Evolutionary conservation across 2,888 invertebrate species (phyloP).

Genomic region (Alloscopus bannaensis): DNA sequence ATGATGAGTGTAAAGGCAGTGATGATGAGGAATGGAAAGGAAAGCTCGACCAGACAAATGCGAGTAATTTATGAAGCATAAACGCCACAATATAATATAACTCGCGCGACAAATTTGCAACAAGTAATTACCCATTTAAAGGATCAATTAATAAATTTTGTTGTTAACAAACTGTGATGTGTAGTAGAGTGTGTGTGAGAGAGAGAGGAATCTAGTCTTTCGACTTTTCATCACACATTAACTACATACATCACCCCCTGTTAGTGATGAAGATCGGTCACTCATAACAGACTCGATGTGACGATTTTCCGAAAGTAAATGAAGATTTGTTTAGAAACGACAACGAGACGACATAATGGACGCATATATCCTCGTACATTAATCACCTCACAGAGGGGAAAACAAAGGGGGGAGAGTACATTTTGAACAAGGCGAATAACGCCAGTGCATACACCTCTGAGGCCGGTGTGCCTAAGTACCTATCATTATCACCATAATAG

Average conservation of each 20-base stretch:
- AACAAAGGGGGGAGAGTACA: too few species aligned
- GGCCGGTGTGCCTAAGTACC: background rate
- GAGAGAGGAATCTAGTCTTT: too few species aligned
- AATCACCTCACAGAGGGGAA: too few species aligned
- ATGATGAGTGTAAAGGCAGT: too few species aligned
- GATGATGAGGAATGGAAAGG: too few species aligned
- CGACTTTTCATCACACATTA: slow-evolving; percentile 12
- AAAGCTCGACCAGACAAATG: too few species aligned
- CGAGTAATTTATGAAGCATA: slow-evolving; percentile 32
- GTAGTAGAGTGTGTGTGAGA: too few species aligned
- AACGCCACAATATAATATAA: slow-evolving; percentile 20
- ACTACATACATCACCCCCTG: too few species aligned
- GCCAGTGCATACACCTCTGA: too few species aligned
- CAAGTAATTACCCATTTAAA: slow-evolving; percentile 35
- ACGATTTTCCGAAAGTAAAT: background rate
- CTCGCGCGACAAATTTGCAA: slow-evolving; percentile 54
- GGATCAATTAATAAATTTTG: slow-evolving; percentile 58
- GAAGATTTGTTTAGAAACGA: slow-evolving; percentile 7
- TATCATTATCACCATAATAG: slow-evolving; percentile 4
- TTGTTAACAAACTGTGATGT: slow-evolving; percentile 53
- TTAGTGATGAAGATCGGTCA: slow-evolving; percentile 45
- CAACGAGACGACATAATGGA: too few species aligned
- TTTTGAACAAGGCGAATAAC: too few species aligned
- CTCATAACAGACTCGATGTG: slow-evolving; percentile 37
- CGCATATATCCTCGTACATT: background rate